Evolutionary conservation across 2,113 vertebrate genomes (phyloP).

Genomic region (Neoarius graeffei): DNA sequence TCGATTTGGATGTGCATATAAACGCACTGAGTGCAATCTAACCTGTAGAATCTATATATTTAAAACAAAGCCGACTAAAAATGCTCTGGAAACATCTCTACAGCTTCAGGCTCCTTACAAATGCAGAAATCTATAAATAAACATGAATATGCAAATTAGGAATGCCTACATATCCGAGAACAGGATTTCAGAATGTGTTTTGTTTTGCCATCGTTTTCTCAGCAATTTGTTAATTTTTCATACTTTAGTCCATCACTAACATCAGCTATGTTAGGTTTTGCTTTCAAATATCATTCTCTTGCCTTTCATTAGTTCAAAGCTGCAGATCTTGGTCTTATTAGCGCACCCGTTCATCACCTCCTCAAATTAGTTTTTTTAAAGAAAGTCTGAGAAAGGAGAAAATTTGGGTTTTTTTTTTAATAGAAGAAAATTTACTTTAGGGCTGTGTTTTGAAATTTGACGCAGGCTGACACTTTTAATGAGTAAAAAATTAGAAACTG

Average conservation of each 20-base stretch:
- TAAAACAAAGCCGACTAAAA: neutral
- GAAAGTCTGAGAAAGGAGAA: neutral
- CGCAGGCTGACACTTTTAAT: neutral
- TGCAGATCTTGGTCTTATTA: neutral
- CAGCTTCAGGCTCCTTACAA: neutral
- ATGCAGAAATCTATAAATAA: neutral
- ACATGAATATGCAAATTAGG: neutral
- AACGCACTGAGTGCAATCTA: too few species aligned
- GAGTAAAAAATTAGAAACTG: too few species aligned
- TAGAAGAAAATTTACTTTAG: neutral
- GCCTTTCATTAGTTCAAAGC: neutral
- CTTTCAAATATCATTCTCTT: neutral
- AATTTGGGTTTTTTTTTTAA: neutral
- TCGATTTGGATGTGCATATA: too few species aligned
- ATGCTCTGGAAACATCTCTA: neutral
- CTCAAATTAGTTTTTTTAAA: neutral
- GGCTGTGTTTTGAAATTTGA: neutral
- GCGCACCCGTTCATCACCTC: neutral
- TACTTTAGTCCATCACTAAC: neutral
- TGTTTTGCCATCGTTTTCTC: neutral
- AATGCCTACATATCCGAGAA: neutral
- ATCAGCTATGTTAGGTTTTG: neutral
- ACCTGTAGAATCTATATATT: neutral
- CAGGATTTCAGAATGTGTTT: neutral
- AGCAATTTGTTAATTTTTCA: neutral